A percentile compares a stretch with the other conserved stretches of the same genome.
Conservation (phyloP, 2,113 vertebrate genomes). For the Mirza zaza region DNA sequence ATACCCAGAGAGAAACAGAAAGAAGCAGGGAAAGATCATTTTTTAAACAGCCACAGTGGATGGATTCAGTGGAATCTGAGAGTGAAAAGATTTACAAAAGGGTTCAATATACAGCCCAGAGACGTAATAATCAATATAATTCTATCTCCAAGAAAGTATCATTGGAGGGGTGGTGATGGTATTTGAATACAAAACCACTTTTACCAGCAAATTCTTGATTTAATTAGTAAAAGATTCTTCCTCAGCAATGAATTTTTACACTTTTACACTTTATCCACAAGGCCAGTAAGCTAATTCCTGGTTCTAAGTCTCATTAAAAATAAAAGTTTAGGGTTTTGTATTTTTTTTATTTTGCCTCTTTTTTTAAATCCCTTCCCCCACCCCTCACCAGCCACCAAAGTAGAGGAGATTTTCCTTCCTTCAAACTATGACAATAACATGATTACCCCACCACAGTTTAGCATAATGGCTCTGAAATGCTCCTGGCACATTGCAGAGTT, state of each 20-base stretch:
- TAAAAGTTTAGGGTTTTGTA: constrained; percentile 67
- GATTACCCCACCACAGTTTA: constrained; percentile 89
- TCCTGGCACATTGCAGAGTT: constrained; percentile 89
- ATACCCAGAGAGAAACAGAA: neutral
- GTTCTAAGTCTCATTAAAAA: constrained; percentile 33
- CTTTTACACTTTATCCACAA: neutral
- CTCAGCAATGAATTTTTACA: neutral
- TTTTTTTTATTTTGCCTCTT: constrained; percentile 26
- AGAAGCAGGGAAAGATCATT: neutral
- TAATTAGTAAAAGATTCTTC: constrained; percentile 47
- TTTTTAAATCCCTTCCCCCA: constrained; percentile 57
- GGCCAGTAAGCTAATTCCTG: constrained; percentile 17
- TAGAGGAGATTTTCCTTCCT: constrained; percentile 86
- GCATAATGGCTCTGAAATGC: constrained; percentile 91
- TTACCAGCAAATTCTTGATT: constrained; percentile 14
- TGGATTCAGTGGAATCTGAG: neutral
- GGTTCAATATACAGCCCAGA: neutral
- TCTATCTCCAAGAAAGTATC: constrained; percentile 31
- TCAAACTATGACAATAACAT: constrained; percentile 89
- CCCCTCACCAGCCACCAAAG: constrained; percentile 76
- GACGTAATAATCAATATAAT: constrained; percentile 39
- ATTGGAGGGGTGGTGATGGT: neutral
- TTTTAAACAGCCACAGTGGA: neutral
- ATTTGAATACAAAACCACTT: constrained; percentile 1
- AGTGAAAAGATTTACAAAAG: constrained; percentile 20